A percentile compares a stretch with the other conserved stretches of the same genome.
These are phyloP conservation scores for Catharus fuscescens DNA, from an alignment of 2,113 vertebrate genomes.

Conservation along the genomic window DNA sequence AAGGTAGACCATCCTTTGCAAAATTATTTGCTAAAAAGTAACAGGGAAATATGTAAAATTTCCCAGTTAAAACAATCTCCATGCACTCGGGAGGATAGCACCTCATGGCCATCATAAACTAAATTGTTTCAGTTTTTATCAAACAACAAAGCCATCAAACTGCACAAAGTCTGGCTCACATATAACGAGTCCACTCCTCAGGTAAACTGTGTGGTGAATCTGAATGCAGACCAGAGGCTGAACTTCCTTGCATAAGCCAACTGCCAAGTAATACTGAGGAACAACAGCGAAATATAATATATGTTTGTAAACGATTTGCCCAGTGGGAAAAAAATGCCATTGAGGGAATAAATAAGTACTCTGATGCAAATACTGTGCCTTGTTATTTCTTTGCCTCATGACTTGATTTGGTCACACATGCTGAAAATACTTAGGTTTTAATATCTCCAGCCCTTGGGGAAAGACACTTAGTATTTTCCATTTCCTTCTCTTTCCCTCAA, in stretches of 20 bases:
- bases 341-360: neutral
- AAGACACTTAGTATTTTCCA: slow-evolving; percentile 30
- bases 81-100: neutral
- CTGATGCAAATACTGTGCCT: neutral
- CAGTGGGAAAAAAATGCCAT: accelerated
- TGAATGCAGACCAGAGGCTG: neutral
- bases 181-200: neutral
- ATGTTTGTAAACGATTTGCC: neutral
- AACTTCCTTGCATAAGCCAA: neutral
- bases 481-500: slow-evolving; percentile 28
- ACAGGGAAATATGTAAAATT: neutral
- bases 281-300: neutral
- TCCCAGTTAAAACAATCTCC: neutral
- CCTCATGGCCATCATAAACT: neutral
- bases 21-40: neutral
- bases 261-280: neutral
- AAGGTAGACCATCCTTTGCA: neutral
- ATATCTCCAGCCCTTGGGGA: neutral
- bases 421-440: slow-evolving; percentile 28
- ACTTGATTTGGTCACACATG: slow-evolving; percentile 29
- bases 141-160: neutral
- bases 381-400: neutral
- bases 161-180: neutral
- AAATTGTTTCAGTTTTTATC: neutral
- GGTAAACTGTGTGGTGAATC: neutral